Evolutionary conservation across 2,888 invertebrate species (phyloP).

Genomic region (Metallyticus violacea): DNA sequence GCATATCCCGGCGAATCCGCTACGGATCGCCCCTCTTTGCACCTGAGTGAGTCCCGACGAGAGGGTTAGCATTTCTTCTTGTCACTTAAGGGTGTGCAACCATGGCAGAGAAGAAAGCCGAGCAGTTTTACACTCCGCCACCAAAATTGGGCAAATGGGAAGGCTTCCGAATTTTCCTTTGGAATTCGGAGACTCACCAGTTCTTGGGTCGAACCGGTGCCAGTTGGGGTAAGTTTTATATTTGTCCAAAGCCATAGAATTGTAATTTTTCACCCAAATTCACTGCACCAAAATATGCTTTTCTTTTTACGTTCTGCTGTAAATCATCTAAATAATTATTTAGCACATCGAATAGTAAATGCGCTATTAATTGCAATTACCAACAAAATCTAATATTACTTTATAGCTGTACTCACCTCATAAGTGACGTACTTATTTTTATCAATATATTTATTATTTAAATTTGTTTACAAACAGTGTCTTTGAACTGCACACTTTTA

Average conservation of each 20-base stretch:
- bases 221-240: constrained; percentile 87
- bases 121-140: constrained; percentile 72
- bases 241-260: neutral
- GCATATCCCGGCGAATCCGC: constrained; percentile 27
- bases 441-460: too few relatives aligned
- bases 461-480: too few relatives aligned
- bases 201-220: constrained; percentile 87
- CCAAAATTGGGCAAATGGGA: constrained; percentile 83
- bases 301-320: too few relatives aligned
- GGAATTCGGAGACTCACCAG: constrained; percentile 89
- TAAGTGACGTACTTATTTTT: too few relatives aligned
- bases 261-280: neutral
- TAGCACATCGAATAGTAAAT: too few relatives aligned
- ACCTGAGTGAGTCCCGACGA: constrained; percentile 11
- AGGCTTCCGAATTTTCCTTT: constrained; percentile 79
- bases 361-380: too few relatives aligned
- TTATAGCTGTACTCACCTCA: too few relatives aligned
- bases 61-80: neutral
- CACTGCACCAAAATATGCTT: too few relatives aligned
- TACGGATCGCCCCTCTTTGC: constrained; percentile 25
- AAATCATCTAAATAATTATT: too few relatives aligned
- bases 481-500: too few relatives aligned
- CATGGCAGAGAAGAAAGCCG: constrained; percentile 75
- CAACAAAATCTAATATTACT: too few relatives aligned
- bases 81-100: neutral